Evolutionary conservation across 2,888 invertebrate genomes (phyloP).

Genomic region (Embidobia sp.): DNA sequence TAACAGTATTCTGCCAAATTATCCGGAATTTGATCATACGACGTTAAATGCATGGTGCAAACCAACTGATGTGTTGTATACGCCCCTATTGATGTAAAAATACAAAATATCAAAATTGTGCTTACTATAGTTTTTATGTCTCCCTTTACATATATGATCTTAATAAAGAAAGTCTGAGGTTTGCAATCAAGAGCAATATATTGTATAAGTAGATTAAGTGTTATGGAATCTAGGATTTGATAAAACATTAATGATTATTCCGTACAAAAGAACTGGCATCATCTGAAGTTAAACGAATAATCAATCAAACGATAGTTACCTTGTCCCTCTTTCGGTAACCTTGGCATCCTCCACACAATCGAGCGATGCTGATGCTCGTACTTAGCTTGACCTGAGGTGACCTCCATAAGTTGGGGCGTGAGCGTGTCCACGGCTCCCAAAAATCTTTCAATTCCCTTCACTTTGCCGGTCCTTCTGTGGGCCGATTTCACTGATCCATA

Average conservation of each 20-base stretch:
- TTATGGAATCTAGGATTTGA: no score
- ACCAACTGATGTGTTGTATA: slow-evolving; percentile 98
- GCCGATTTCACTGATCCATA: slow-evolving; percentile 81
- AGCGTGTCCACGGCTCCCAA: slow-evolving; percentile 94
- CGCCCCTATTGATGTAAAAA: slow-evolving; percentile 87
- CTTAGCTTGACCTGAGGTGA: slow-evolving; percentile 98
- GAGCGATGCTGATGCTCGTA: slow-evolving; percentile 99
- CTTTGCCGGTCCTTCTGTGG: slow-evolving; percentile 90
- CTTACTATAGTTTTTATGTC: no score
- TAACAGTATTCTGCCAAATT: slow-evolving; percentile 93
- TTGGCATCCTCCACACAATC: slow-evolving; percentile 98
- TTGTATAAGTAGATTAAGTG: no score
- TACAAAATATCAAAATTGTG: no score
- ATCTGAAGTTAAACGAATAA: no score
- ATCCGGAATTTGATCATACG: slow-evolving; percentile 98
- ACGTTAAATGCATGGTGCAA: slow-evolving; percentile 96
- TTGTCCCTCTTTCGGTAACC: slow-evolving; percentile 99
- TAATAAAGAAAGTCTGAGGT: no score
- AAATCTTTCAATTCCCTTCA: slow-evolving; percentile 95
- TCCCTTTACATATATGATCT: no score
- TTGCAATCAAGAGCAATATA: no score
- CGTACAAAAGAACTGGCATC: no score
- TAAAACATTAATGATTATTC: no score
- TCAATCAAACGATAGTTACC: slow-evolving; percentile 86
- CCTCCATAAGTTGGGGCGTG: slow-evolving; percentile 96